Base-by-base conservation (phyloP, 92 coral and sea anemone genomes). In the Siderastrea radians region DNA sequence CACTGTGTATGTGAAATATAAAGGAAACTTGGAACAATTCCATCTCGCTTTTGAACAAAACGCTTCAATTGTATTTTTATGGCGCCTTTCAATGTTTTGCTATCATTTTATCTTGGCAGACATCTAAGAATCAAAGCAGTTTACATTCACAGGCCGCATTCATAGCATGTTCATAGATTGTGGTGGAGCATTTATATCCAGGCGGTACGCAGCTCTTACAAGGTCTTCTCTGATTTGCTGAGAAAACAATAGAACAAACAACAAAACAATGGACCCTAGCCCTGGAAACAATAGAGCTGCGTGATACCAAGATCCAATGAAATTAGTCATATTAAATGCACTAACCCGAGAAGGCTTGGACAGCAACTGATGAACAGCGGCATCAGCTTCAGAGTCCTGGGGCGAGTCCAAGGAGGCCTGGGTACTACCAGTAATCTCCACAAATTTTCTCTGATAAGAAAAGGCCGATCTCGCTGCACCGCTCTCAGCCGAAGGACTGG, bases 341-440 rank as follows among this genome's bases (percentile, higher is more conserved):
- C 98, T 91, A 89, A 98, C 99, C 67, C 95, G 94, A 63, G 93
- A 43, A 49, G 94, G 92, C 63, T 95, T 95, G 38, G 98, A 86
- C 55, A 98, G 84, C 71, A 98, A 93, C 68, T 98, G 98, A 77
- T 88, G 90, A 16, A 98, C 99, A 17, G 98, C 98, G 2, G 93
- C 89, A 65, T 94, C 96, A 2, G 99, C 91, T 45, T 87, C 98
- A 8, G 94, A 88, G 13, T 78, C 54, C 65, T 91, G 84, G 16
- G 78, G 84, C 7, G 84, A 60, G 81, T 79, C 87, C 60, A 68
- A 77, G 63, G 76, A 84, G 63, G 80, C 84, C 83, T 94, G 96
- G 77, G 84, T 62, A 3, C 86, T 89, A 55, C 81, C 71, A 51
- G 87, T 88, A 51, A 83, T 59, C 54, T 86, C 88, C 67, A 90